phyloP scores from a whole-genome alignment of 2,797 vertebrate genomes.

The Pelochelys cantorii region DNA sequence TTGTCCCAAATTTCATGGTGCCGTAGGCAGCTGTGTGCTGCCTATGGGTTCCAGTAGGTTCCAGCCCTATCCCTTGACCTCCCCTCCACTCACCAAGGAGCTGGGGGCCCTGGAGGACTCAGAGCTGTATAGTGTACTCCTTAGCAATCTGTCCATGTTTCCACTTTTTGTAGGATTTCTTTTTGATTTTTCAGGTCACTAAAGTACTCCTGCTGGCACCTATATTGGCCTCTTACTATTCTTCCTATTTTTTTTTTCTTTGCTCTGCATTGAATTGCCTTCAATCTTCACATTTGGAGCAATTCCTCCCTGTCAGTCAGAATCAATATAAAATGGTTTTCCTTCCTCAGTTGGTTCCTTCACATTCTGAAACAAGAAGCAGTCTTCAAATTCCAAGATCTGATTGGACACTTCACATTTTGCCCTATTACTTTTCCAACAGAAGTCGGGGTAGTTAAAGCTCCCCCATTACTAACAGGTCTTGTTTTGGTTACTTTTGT shows the following conservation, averaged over 20 bases:
- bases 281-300: background rate
- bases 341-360: background rate
- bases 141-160: background rate
- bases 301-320: background rate
- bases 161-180: background rate
- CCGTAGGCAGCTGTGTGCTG: too few species aligned
- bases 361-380: background rate
- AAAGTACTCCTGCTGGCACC: background rate
- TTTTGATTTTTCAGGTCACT: background rate
- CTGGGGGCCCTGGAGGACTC: too few species aligned
- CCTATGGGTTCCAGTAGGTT: too few species aligned
- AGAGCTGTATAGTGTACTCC: background rate
- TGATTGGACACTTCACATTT: background rate
- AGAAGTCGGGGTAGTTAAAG: background rate
- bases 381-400: background rate
- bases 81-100: too few species aligned
- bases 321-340: background rate
- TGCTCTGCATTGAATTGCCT: background rate
- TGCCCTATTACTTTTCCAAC: background rate
- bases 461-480: background rate
- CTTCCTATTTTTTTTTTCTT: background rate
- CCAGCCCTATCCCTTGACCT: too few species aligned
- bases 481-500: background rate
- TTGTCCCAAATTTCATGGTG: too few species aligned
- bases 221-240: background rate